A percentile compares a stretch with the other conserved stretches of the same genome.
phyloP scores from a whole-genome alignment of 2,113 vertebrate species.

The Herpailurus yagouaroundi region DNA sequence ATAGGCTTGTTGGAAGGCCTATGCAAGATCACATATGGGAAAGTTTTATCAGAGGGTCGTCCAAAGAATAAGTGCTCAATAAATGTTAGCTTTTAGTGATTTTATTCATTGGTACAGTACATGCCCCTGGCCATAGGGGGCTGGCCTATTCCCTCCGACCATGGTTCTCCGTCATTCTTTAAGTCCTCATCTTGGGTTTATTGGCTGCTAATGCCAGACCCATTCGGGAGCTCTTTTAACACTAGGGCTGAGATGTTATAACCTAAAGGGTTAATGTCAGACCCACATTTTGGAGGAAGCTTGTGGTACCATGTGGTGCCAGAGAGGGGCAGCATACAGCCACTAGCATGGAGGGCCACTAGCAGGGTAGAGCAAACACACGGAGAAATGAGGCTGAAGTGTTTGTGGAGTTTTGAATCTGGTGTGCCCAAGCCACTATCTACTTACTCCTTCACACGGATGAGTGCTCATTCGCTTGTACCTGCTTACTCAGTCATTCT shows the following conservation, averaged over 20 bases:
- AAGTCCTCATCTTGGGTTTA: neutral
- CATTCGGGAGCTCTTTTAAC: neutral
- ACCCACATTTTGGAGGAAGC: neutral
- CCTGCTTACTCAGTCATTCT: neutral
- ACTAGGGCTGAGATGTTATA: neutral
- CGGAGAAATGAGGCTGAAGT: neutral
- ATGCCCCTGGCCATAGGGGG: neutral
- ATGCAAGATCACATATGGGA: neutral
- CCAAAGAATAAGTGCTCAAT: neutral
- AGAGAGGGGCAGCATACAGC: constrained; percentile 49
- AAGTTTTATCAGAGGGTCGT: neutral
- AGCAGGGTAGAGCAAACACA: neutral
- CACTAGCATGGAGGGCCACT: neutral
- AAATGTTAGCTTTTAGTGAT: neutral
- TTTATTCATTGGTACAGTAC: neutral
- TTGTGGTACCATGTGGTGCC: neutral
- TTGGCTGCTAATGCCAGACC: neutral
- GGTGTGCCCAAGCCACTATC: too few species aligned
- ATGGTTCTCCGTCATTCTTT: neutral
- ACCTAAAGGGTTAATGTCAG: neutral
- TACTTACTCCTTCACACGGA: fast-evolving
- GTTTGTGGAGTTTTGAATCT: neutral
- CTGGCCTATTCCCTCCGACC: neutral
- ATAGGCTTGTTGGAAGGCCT: neutral
- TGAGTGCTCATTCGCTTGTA: fast-evolving